These are phyloP conservation scores for Numenius arquata DNA, from an alignment of 2,113 vertebrate species.

Conservation along the genomic window DNA sequence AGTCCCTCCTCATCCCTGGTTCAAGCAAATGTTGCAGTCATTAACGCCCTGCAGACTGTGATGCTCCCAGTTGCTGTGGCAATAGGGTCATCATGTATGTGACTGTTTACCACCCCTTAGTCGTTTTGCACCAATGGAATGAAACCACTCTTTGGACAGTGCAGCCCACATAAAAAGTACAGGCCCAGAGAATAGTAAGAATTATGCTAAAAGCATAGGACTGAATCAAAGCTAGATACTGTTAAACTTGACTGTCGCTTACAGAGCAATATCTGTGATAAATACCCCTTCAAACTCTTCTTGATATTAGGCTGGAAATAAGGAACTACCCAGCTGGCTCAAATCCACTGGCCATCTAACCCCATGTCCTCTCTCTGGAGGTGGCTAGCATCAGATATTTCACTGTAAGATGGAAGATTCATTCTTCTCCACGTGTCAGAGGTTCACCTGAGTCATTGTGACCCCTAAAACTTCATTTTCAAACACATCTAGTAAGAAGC, in stretches of 20 bases:
- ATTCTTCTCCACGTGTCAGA: neutral
- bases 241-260: neutral
- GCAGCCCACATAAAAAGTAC: neutral
- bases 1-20: rapidly evolving
- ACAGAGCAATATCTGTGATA: neutral
- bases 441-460: neutral
- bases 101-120: neutral
- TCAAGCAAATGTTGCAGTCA: neutral
- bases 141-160: rapidly evolving
- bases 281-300: neutral
- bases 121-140: neutral
- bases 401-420: neutral
- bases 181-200: neutral
- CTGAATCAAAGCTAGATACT: neutral
- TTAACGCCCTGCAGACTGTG: neutral
- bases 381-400: neutral
- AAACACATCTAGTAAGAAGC: neutral
- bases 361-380: neutral
- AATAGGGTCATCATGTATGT: neutral
- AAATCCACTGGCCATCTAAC: neutral
- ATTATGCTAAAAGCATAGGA: neutral
- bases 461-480: neutral
- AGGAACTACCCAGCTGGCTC: neutral
- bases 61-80: too few relatives aligned
- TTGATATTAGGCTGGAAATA: neutral